These are phyloP conservation scores for Hirudo medicinalis DNA, from an alignment of 1,140 invertebrate genomes.

Conservation along the genomic window DNA sequence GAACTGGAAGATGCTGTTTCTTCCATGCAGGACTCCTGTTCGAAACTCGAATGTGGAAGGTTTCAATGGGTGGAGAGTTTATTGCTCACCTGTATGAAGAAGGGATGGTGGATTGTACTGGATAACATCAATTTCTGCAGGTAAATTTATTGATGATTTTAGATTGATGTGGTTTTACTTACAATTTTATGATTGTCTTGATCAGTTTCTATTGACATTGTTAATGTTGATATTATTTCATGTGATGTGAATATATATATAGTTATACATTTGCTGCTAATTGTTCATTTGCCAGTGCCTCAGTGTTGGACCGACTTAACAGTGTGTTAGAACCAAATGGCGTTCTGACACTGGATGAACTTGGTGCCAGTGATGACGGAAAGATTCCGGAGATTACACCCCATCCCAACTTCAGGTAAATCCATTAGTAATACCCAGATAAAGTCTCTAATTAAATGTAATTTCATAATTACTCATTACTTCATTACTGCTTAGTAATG, in stretches of 20 bases:
- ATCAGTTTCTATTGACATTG: no score
- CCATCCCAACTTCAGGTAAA: constrained; percentile 67
- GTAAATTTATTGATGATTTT: no score
- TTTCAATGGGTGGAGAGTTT: constrained; percentile 97
- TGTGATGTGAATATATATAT: no score
- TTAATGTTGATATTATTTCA: no score
- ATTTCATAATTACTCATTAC: no score
- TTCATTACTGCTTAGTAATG: no score
- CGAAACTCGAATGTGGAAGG: constrained; percentile 37
- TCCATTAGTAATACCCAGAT: background rate
- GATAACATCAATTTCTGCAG: constrained; percentile 90
- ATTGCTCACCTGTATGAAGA: constrained; percentile 68
- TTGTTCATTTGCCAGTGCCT: constrained; percentile 55
- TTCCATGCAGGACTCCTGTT: no score
- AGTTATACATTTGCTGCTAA: no score
- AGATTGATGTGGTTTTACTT: no score
- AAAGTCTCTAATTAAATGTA: no score
- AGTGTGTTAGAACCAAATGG: constrained; percentile 84
- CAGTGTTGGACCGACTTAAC: constrained; percentile 90
- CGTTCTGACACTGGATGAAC: constrained; percentile 73
- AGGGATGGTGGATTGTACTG: constrained; percentile 78
- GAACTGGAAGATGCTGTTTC: no score
- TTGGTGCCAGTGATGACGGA: constrained; percentile 57
- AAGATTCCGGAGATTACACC: constrained; percentile 61
- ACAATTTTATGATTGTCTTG: no score